Evolutionary conservation across 2,113 vertebrate genomes (phyloP), one percentile per base, ranked within the genome.

Genomic region (Muscicapa adusta): DNA sequence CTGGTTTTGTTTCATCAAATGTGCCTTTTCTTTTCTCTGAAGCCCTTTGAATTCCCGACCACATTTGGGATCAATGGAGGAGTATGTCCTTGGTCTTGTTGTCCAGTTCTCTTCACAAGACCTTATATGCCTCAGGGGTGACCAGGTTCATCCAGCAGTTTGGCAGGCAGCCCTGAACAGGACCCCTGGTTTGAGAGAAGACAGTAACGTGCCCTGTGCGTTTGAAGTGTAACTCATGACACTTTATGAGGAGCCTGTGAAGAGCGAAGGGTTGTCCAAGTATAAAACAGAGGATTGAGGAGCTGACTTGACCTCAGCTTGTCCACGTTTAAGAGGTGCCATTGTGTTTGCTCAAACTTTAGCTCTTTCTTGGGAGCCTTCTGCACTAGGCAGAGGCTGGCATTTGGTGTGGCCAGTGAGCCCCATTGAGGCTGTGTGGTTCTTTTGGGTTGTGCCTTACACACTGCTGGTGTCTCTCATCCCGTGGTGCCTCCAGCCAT

Each of bases 1-100:
- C 50, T 84, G 65, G 2, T 51, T 92, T 79, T 94, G 77, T 91
- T 94, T 95, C 31, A 63, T 79, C 56, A 84, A 68, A 86, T 3
- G 11, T 88, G n/a, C 68, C 89, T 97, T 96, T 96, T 62, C 58
- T 88, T 72, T 54, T 94, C 74, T 85, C 53, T 79, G 61, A 94
- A 93, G 86, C 29, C 29, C 70, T 95, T 80, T 83, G 72, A 93
- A 76, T 89, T 91, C 91, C 63, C 54, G 3, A 5, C 54, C 25
- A 63, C 51, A 22, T 87, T 96, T n/a, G 12, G 36, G 38, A 93
- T 92, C 73, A 75, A 2, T 86, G 68, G 47, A 56, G 51, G 75
- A 61, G 34, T 48, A 12, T 31, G 31, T 84, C 45, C 78, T 80
- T 18, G 16, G 61, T 54, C 50, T 65, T 74, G 24, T 76, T 94